A percentile compares a stretch with the other conserved stretches of the same genome.
phyloP scores from a whole-genome alignment of 2,113 vertebrate species.

The Hemibagrus wyckioides region DNA sequence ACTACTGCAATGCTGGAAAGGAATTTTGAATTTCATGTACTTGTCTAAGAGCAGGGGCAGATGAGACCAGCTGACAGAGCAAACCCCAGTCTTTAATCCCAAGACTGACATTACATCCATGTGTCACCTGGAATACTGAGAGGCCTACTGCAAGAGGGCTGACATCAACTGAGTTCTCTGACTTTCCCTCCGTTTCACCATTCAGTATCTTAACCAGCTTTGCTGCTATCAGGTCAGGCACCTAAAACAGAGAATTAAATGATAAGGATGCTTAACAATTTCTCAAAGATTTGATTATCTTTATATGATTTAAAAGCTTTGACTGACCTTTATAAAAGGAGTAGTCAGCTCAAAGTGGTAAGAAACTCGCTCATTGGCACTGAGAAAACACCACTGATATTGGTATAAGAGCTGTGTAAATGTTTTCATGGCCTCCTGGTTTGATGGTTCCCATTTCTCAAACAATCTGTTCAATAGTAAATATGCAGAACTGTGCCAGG shows the following conservation, averaged over 20 bases:
- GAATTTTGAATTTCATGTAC: constrained; percentile 12
- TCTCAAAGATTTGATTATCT: neutral
- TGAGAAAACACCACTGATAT: fast-evolving
- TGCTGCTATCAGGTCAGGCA: constrained; percentile 53
- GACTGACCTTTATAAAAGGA: constrained; percentile 51
- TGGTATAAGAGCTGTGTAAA: neutral
- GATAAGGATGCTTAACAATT: neutral
- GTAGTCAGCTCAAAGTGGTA: fast-evolving
- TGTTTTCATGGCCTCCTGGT: constrained; percentile 31
- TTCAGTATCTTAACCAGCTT: constrained; percentile 58
- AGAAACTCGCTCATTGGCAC: fast-evolving
- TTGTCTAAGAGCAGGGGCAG: neutral
- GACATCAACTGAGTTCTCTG: neutral
- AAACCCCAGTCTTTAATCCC: constrained; percentile 55
- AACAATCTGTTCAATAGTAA: constrained; percentile 62
- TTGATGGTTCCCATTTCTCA: constrained; percentile 59
- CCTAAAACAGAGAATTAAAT: constrained; percentile 49
- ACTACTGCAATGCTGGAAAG: constrained; percentile 4
- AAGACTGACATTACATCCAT: neutral
- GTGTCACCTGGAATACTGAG: constrained; percentile 58
- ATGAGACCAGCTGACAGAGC: constrained; percentile 65
- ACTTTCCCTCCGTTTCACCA: neutral
- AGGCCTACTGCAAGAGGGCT: constrained; percentile 57
- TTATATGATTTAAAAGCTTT: neutral
- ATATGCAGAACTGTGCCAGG: constrained; percentile 57